phyloP scores from a whole-genome alignment of 2,113 vertebrate genomes.

The Stercorarius parasiticus region DNA sequence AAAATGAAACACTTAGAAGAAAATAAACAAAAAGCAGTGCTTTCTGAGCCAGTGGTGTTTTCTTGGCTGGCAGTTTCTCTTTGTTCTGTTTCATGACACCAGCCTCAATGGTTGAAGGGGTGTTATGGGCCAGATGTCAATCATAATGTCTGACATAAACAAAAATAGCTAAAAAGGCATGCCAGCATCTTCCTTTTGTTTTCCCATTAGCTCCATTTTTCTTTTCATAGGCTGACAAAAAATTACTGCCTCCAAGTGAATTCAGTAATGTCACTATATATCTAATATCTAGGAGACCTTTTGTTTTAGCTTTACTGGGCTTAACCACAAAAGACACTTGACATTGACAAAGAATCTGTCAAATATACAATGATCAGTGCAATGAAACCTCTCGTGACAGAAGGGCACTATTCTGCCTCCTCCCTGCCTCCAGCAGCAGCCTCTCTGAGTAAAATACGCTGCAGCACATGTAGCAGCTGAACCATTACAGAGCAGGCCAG shows the following conservation, averaged over 20 bases:
- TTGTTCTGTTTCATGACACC: constrained; percentile 66
- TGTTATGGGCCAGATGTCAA: constrained; percentile 65
- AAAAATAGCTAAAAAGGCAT: constrained; percentile 69
- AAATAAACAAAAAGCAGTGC: constrained; percentile 51
- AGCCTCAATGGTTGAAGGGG: constrained; percentile 56
- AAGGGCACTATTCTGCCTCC: constrained; percentile 50
- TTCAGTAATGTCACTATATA: constrained; percentile 70
- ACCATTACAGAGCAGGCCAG: constrained; percentile 64
- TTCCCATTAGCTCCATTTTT: constrained; percentile 70
- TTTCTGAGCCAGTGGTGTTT: constrained; percentile 56
- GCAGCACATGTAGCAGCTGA: constrained; percentile 58
- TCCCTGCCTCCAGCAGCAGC: constrained; percentile 55
- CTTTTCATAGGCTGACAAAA: constrained; percentile 69
- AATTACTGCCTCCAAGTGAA: constrained; percentile 73
- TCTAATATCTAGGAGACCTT: constrained; percentile 73
- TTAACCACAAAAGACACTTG: constrained; percentile 77
- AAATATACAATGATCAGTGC: constrained; percentile 66
- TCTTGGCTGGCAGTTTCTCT: constrained; percentile 67
- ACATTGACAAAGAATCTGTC: constrained; percentile 80
- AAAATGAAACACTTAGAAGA: constrained; percentile 62
- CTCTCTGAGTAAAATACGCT: constrained; percentile 48
- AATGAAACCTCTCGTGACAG: constrained; percentile 73
- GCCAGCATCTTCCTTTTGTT: constrained; percentile 69
- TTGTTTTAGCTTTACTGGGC: constrained; percentile 74
- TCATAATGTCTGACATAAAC: constrained; percentile 67